A percentile compares a stretch with the other conserved stretches of the same genome.
phyloP scores from a whole-genome alignment of 2,888 invertebrate species.

The Limenitis arthemis region DNA sequence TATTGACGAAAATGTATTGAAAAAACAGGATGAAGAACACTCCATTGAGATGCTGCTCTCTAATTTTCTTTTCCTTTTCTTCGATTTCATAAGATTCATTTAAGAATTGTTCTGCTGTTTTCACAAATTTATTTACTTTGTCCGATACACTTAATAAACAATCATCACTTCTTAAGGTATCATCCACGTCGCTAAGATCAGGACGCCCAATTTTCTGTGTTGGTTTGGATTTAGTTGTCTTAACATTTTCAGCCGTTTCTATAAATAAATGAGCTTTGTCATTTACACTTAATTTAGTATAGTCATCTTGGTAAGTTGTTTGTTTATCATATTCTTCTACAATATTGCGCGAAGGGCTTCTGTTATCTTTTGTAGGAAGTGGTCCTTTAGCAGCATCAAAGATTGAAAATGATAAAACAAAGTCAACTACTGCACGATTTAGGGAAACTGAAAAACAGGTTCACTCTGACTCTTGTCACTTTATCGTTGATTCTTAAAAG shows the following conservation, averaged over 20 bases:
- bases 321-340: slow-evolving; percentile 66
- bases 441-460: slow-evolving; percentile 48
- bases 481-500: slow-evolving; percentile 72
- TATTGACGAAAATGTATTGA: no score
- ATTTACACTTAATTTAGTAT: slow-evolving; percentile 73
- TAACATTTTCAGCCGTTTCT: slow-evolving; percentile 73
- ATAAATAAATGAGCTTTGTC: slow-evolving; percentile 77
- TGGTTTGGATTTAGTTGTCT: slow-evolving; percentile 50
- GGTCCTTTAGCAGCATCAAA: slow-evolving; percentile 64
- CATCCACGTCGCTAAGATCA: slow-evolving; percentile 69
- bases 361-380: slow-evolving; percentile 46
- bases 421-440: slow-evolving; percentile 40
- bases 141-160: slow-evolving; percentile 76
- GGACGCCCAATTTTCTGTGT: slow-evolving; percentile 60
- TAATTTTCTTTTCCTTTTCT: slow-evolving; percentile 53
- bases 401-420: slow-evolving; percentile 43
- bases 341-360: slow-evolving; percentile 53
- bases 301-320: slow-evolving; percentile 64
- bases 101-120: slow-evolving; percentile 71
- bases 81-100: slow-evolving; percentile 45
- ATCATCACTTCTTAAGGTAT: slow-evolving; percentile 71
- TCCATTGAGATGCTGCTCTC: no score
- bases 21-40: no score
- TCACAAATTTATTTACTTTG: slow-evolving; percentile 76
- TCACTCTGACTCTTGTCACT: slow-evolving; percentile 69